phyloP scores from a whole-genome alignment of 2,888 invertebrate genomes.

The Eubasilissa splendida region DNA sequence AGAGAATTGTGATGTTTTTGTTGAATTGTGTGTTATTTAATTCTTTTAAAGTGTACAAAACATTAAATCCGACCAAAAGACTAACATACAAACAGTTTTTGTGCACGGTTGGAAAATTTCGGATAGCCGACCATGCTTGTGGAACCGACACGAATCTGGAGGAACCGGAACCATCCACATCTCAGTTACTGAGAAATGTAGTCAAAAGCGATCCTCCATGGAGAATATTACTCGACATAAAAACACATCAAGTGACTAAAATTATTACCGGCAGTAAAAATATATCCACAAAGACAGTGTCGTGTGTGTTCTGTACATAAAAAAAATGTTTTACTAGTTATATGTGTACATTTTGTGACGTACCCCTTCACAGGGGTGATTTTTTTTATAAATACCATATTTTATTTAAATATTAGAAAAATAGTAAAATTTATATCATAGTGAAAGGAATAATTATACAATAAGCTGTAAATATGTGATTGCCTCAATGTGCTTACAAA shows the following conservation, averaged over 20 bases:
- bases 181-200: not conserved
- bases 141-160: not conserved
- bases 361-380: not conserved
- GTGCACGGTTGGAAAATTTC: not conserved
- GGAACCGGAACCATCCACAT: constrained; percentile 34
- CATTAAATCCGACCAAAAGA: constrained; percentile 49
- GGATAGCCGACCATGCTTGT: constrained; percentile 4
- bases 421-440: too few species aligned
- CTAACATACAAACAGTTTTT: constrained; percentile 33
- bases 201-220: not conserved
- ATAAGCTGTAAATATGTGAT: too few species aligned
- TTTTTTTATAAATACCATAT: not conserved
- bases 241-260: too few species aligned
- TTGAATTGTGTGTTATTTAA: constrained; percentile 50
- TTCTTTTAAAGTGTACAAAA: constrained; percentile 46
- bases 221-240: too few species aligned
- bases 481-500: too few species aligned
- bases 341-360: too few species aligned
- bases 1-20: constrained; percentile 33
- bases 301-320: too few species aligned
- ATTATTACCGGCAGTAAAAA: too few species aligned
- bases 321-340: too few species aligned
- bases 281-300: too few species aligned
- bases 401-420: not conserved
- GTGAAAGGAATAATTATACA: too few species aligned